Base-by-base conservation (phyloP, 2,797 vertebrate genomes). In the Nothura maculosa region DNA sequence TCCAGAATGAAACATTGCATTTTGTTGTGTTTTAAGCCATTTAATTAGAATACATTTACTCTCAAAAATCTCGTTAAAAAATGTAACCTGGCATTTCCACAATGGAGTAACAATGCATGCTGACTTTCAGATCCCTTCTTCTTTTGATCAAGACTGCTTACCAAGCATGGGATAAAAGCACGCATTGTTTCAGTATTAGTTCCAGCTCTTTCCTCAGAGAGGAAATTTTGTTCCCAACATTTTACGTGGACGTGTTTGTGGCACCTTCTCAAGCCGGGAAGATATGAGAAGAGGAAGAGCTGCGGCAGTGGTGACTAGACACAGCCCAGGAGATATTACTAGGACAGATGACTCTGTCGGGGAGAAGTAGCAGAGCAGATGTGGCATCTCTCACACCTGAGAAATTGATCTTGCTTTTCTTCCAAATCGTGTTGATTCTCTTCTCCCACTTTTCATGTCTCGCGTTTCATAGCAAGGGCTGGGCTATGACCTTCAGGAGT, bases 401-500 rank as follows among this genome's bases (percentile, higher is more conserved):
- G 62, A 55, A 74, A 55, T 30, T 3, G 6, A 21, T 34, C 34
- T 61, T 67, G 19, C 22, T 86, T 79, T 67, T 57, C 43, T 61
- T 52, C 52, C 21, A 5, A 21, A 10, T 27, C 1, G 0, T 12
- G 3, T 27, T 0, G 1, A 32, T 70, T 34, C 40, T 62, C 9
- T 32, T 6, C 4, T 28, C 24, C 47, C 2, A 3, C 14, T 52
- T 68, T 30, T 58, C 84, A 21, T 14, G 38, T 47, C n/a, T 10
- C n/a, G 27, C 48, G 24, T 74, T 34, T 42, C 42, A 40, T n/a
- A 60, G 20, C 20, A 16, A 22, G 34, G 16, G 3, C 47, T 36
- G 36, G 34, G 52, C 54, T 67, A 48, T 86, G 90, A 72, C 93
- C 81, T 93, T 93, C 91, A 92, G 89, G 74, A 60, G 55, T 42